A percentile compares a stretch with the other conserved stretches of the same genome.
phyloP scores from a whole-genome alignment of 2,797 vertebrate genomes.

The Scleropages formosus region DNA sequence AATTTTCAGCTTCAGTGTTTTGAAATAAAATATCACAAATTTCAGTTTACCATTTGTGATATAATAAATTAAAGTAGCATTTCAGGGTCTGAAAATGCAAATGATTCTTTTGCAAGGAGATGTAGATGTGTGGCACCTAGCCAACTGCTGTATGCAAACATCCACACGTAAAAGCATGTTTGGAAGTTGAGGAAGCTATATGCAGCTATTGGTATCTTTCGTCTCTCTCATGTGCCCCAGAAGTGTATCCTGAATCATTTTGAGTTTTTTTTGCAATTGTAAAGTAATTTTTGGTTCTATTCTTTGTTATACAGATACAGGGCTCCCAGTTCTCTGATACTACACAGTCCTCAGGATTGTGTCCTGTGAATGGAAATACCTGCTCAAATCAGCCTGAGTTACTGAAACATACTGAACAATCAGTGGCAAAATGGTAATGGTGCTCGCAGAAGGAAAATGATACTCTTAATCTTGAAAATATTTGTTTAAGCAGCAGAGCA shows the following conservation, averaged over 20 bases:
- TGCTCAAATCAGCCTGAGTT: neutral
- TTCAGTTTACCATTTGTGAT: too few relatives aligned
- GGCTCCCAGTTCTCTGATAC: conserved; percentile 24
- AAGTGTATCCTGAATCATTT: neutral
- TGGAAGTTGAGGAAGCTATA: too few relatives aligned
- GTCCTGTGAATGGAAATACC: conserved; percentile 39
- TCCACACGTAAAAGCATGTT: neutral
- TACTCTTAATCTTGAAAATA: too few relatives aligned
- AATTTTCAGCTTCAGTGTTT: too few relatives aligned
- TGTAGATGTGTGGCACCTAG: too few relatives aligned
- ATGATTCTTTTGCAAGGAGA: too few relatives aligned
- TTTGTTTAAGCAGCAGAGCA: too few relatives aligned
- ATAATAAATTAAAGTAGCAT: too few relatives aligned
- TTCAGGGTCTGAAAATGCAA: too few relatives aligned
- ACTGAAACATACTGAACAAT: neutral
- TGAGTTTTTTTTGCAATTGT: neutral
- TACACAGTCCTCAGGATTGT: conserved; percentile 33
- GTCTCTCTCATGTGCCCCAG: too few relatives aligned
- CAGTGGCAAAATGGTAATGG: conserved; percentile 3
- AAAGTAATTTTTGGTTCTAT: neutral
- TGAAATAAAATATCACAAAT: too few relatives aligned
- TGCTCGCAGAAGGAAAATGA: neutral
- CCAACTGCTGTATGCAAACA: too few relatives aligned
- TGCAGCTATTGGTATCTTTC: neutral
- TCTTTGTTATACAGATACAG: conserved; percentile 25